Percentiles rank a stretch among this genome's conserved stretches.
These are phyloP conservation scores for Camponotus pennsylvanicus DNA, from an alignment of 1,140 invertebrate species.

Conservation along the genomic window DNA sequence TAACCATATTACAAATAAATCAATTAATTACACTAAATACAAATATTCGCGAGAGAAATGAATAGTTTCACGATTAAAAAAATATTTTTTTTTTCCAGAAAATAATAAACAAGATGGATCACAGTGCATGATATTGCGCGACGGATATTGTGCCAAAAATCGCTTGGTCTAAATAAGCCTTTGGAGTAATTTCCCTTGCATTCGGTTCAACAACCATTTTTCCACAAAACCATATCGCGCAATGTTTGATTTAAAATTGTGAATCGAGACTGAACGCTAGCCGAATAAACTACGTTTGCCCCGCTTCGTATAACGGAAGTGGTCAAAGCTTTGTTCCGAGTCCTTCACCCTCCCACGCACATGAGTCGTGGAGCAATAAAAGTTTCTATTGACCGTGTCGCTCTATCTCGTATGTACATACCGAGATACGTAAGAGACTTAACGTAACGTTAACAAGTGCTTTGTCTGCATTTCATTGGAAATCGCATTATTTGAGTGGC, in stretches of 20 bases:
- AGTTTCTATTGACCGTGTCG: constrained; percentile 27
- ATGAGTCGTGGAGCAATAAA: constrained; percentile 28
- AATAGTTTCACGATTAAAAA: neutral
- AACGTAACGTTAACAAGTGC: constrained; percentile 31
- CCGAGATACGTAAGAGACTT: constrained; percentile 1
- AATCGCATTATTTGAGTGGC: neutral
- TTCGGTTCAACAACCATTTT: neutral
- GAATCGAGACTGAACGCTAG: constrained; percentile 8
- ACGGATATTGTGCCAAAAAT: neutral
- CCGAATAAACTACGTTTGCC: constrained; percentile 28
- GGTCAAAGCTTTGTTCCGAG: constrained; percentile 34
- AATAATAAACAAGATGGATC: neutral
- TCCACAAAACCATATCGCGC: neutral
- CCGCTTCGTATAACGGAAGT: neutral
- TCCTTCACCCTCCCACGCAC: constrained; percentile 8
- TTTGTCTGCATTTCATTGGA: neutral
- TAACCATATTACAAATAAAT: neutral
- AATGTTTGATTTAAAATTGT: constrained; percentile 33
- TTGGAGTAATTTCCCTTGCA: neutral
- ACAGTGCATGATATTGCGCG: neutral
- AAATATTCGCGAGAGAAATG: neutral
- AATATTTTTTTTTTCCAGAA: neutral
- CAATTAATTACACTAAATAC: neutral
- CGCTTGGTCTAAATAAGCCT: neutral
- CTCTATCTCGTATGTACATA: neutral